These are phyloP conservation scores for Aporrectodea caliginosa DNA, from an alignment of 1,140 invertebrate species.

Conservation along the genomic window DNA sequence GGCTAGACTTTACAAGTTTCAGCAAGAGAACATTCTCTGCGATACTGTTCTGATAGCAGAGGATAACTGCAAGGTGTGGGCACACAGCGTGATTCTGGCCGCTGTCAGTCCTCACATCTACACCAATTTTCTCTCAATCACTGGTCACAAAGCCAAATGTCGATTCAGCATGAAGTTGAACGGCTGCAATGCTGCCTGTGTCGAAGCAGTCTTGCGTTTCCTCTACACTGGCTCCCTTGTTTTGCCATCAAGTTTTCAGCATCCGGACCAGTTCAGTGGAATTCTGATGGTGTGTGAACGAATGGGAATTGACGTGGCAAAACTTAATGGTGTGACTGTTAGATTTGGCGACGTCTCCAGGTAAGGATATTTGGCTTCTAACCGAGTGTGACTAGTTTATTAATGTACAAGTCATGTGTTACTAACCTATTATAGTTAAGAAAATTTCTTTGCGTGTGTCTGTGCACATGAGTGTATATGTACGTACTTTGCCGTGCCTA, in stretches of 20 bases:
- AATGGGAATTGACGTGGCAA: neutral
- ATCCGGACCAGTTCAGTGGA: neutral
- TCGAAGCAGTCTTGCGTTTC: neutral
- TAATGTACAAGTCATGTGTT: too few species aligned
- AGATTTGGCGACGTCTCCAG: neutral
- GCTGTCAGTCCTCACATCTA: neutral
- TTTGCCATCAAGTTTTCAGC: neutral
- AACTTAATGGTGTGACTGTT: neutral
- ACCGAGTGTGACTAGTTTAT: too few species aligned
- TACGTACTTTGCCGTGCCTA: too few species aligned
- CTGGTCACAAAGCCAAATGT: neutral
- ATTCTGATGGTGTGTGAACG: neutral
- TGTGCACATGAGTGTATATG: too few species aligned
- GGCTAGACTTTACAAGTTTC: neutral
- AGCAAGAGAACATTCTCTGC: neutral
- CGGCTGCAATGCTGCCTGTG: neutral
- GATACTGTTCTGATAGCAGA: neutral
- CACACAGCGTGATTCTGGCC: neutral
- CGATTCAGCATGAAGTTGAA: neutral
- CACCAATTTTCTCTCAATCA: neutral
- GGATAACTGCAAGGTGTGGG: neutral
- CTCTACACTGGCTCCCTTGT: neutral
- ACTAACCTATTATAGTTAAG: too few species aligned
- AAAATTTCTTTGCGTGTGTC: too few species aligned
- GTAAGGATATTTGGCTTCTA: too few species aligned